A percentile compares a stretch with the other conserved stretches of the same genome.
Evolutionary conservation across 2,113 vertebrate genomes (phyloP).

Genomic region (Pluvianellus socialis): DNA sequence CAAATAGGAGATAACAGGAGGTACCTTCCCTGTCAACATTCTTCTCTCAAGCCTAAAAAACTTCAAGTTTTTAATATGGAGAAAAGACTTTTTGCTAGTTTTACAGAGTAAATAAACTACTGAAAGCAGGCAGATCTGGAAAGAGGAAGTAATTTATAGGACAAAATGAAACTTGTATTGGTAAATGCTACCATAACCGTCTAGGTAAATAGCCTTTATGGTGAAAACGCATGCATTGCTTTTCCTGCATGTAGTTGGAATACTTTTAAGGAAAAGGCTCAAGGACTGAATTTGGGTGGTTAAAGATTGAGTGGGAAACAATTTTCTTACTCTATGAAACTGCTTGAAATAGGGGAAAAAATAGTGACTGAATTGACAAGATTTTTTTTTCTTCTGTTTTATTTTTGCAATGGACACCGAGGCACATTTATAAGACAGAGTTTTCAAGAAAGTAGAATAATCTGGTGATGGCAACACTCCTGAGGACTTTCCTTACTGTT

Average conservation of each 20-base stretch:
- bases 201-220: neutral
- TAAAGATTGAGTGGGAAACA: neutral
- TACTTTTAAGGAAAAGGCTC: neutral
- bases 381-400: neutral
- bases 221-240: neutral
- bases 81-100: neutral
- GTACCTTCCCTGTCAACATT: neutral
- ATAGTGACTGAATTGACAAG: neutral
- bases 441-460: neutral
- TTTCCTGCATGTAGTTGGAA: neutral
- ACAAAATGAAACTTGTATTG: neutral
- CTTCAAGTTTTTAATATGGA: neutral
- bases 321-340: neutral
- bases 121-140: neutral
- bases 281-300: neutral
- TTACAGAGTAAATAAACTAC: neutral
- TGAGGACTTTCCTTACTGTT: neutral
- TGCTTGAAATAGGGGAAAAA: neutral
- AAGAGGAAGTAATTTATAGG: neutral
- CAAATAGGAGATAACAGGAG: neutral
- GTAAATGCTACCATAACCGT: neutral
- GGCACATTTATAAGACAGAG: neutral
- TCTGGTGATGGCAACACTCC: rapidly evolving
- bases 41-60: neutral
- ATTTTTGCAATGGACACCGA: neutral